Evolutionary conservation across 1,140 invertebrate genomes (phyloP).

Genomic region (Philotrypesis tridentata): DNA sequence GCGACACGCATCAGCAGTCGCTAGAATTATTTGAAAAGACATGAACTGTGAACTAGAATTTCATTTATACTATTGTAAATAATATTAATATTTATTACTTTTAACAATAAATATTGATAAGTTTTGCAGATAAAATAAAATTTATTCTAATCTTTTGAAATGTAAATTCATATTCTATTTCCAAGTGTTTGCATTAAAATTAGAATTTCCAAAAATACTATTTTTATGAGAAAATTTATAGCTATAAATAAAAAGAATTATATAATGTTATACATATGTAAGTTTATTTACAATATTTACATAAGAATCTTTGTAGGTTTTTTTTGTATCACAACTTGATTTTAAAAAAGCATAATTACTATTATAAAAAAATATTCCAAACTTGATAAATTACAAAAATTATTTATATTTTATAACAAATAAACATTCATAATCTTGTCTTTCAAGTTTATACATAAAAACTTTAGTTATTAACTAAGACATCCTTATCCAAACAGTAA

Average conservation of each 20-base stretch:
- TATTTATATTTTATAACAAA: background rate
- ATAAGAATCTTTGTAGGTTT: background rate
- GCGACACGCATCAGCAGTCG: too few relatives aligned
- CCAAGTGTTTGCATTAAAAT: background rate
- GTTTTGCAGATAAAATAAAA: slow-evolving; percentile 16
- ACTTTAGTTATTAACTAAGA: slow-evolving; percentile 44
- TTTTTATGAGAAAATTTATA: background rate
- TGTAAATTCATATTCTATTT: slow-evolving; percentile 15
- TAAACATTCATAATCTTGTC: background rate
- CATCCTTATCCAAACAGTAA: slow-evolving; percentile 79
- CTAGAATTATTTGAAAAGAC: slow-evolving; percentile 18
- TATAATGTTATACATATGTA: background rate
- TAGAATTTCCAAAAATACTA: background rate
- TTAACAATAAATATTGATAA: slow-evolving; percentile 32
- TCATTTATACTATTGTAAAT: slow-evolving; percentile 10
- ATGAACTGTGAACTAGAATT: slow-evolving; percentile 13
- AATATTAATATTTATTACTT: slow-evolving; percentile 33
- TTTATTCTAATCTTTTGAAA: slow-evolving; percentile 17
- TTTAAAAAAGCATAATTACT: background rate
- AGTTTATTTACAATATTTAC: slow-evolving; percentile 42
- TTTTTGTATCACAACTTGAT: background rate
- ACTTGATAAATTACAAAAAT: background rate
- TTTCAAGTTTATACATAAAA: background rate
- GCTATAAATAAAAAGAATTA: slow-evolving; percentile 7
- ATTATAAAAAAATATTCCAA: background rate